Evolutionary conservation across 2,888 invertebrate species (phyloP), one percentile per base, ranked within the genome.

Genomic region (Drosophila anomalipes): DNA sequence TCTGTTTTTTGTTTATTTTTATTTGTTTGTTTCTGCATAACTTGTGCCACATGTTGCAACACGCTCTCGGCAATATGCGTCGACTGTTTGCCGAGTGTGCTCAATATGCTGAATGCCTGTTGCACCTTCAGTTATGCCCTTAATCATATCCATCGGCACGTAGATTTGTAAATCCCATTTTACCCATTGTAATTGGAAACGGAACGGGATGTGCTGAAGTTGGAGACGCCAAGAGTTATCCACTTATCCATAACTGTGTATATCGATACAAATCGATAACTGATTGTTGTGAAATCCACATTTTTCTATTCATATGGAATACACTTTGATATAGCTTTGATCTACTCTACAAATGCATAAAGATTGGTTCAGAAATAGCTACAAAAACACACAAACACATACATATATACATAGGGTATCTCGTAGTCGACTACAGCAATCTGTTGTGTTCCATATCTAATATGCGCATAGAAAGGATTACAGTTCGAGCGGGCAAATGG

Each of bases 21-120:
- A 53, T 60, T 44, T 37, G 62, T 54, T 30, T 16, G 12, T 28
- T 60, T 10, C 14, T 26, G 39, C 68, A 52, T 70, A 44, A 64
- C 62, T 74, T 69, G 66, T 70, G 53, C 60, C 74, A 74, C 69
- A 68, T 77, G 65, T 57, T 62, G 74, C 65, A 69, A 62, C 39
- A 74, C 16, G 19, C 39, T 9, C 9, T 1, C 19, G 49, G 35
- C 39, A 49, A 49, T 35, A 28, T 52, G 32, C 52, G 41, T 30
- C 28, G 28, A 14, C 44, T 61, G 51, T 49, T 30, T 51, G 61
- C 33, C 28, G 52, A 52, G 52, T 52, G 30, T 32, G 44, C 44
- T 44, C 2, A 44, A 12, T 44, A 22, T 22, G 22, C 1, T 12
- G 12, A 30, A 4, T 32, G 30, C 14, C 22, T 22, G n/a, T 32